phyloP scores from a whole-genome alignment of 30 jellyfish, hydroid and myxozoan genomes.

The Catostylus mosaicus region DNA sequence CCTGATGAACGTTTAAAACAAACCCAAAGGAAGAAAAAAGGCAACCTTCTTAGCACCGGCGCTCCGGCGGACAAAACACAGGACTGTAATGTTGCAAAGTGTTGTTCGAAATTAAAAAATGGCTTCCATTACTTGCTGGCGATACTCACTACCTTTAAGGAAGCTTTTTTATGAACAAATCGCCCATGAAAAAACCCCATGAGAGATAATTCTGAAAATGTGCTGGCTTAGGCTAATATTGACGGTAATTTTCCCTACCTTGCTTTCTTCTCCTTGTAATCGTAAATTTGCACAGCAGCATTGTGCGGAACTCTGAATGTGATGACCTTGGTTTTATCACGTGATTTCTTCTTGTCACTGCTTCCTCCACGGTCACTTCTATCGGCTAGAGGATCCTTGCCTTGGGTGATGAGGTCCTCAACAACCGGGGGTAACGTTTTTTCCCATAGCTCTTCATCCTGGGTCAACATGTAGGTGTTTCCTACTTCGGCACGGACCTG shows the following conservation, averaged over 20 bases:
- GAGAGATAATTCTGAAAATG: too few relatives aligned
- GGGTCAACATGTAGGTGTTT: conserved; percentile 93
- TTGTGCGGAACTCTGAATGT: conserved; percentile 96
- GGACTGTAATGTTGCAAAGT: too few relatives aligned
- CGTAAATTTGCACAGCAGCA: conserved; percentile 97
- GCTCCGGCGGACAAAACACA: too few relatives aligned
- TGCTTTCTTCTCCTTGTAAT: conserved; percentile 96
- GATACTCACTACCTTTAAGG: too few relatives aligned
- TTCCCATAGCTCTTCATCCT: conserved; percentile 96
- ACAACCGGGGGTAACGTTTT: conserved; percentile 97
- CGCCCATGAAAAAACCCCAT: too few relatives aligned
- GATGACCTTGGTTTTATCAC: conserved; percentile 91
- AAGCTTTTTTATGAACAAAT: too few relatives aligned
- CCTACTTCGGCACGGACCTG: conserved; percentile 97
- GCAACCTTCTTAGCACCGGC: too few relatives aligned
- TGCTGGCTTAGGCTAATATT: too few relatives aligned
- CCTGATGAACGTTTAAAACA: too few relatives aligned
- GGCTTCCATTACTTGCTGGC: too few relatives aligned
- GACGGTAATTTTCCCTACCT: conserved; percentile 85
- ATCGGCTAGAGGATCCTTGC: conserved; percentile 95
- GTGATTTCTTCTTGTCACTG: conserved; percentile 43
- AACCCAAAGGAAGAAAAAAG: too few relatives aligned
- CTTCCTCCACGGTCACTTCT: conserved; percentile 76
- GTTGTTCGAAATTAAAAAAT: too few relatives aligned
- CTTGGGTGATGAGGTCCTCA: conserved; percentile 84